Evolutionary conservation across 2,797 vertebrate species (phyloP).

Genomic region (Lepidocolaptes lacrymiger): DNA sequence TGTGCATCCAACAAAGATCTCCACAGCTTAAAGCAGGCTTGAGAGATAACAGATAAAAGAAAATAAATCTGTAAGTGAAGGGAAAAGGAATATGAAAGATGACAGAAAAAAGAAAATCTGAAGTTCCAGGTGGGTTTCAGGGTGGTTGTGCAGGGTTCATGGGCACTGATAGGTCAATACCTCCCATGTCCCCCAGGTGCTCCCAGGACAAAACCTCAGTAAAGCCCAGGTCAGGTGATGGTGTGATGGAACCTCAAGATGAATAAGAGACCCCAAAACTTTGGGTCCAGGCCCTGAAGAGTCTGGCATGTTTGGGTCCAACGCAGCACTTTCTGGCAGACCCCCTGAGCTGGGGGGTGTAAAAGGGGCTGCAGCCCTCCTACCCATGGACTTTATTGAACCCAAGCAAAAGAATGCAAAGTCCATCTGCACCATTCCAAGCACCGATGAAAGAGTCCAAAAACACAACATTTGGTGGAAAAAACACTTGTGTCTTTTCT

Average conservation of each 20-base stretch:
- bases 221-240: background rate
- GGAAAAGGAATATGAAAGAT: background rate
- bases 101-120: background rate
- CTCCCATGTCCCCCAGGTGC: fast-evolving
- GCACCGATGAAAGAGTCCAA: background rate
- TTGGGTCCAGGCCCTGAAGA: background rate
- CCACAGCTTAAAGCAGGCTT: background rate
- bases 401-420: background rate
- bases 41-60: background rate
- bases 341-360: background rate
- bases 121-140: background rate
- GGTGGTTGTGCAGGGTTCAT: background rate
- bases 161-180: background rate
- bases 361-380: background rate
- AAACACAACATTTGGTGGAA: background rate
- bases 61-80: background rate
- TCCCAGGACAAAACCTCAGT: background rate
- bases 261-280: too few relatives aligned
- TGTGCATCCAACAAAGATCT: background rate
- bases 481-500: background rate
- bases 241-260: background rate
- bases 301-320: background rate
- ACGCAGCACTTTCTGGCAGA: background rate
- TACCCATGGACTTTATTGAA: background rate
- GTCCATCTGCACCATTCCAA: fast-evolving